These are phyloP conservation scores for Circaetus gallicus DNA, from an alignment of 2,113 vertebrate species.

Conservation along the genomic window DNA sequence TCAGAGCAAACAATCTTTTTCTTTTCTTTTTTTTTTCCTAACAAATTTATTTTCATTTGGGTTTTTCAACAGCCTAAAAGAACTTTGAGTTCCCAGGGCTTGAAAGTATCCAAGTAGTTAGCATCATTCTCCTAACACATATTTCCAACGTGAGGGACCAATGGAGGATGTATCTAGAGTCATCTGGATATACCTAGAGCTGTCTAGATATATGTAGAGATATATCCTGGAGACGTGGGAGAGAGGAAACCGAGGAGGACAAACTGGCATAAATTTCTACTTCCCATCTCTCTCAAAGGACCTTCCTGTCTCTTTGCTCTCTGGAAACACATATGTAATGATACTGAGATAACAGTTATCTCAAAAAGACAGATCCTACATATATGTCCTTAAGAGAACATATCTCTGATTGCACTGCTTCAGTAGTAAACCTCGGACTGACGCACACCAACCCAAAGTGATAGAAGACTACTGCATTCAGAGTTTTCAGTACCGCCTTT, in stretches of 20 bases:
- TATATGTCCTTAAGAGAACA: background rate
- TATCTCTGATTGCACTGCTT: background rate
- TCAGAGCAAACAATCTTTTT: background rate
- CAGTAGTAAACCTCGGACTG: background rate
- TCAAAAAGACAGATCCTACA: background rate
- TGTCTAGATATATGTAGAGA: background rate
- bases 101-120: background rate
- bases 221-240: background rate
- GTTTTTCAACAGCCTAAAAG: background rate
- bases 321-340: background rate
- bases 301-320: background rate
- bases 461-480: background rate
- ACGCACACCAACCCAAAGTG: background rate
- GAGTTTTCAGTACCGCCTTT: background rate
- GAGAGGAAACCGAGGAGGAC: background rate
- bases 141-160: background rate
- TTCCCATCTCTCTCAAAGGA: background rate
- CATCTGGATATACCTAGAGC: background rate
- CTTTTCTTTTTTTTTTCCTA: background rate
- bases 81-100: background rate
- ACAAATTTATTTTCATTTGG: background rate
- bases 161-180: background rate
- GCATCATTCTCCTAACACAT: background rate
- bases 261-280: background rate
- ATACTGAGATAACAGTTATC: background rate